Conservation (phyloP, 2,888 invertebrate genomes). For the Perdita meconis region DNA sequence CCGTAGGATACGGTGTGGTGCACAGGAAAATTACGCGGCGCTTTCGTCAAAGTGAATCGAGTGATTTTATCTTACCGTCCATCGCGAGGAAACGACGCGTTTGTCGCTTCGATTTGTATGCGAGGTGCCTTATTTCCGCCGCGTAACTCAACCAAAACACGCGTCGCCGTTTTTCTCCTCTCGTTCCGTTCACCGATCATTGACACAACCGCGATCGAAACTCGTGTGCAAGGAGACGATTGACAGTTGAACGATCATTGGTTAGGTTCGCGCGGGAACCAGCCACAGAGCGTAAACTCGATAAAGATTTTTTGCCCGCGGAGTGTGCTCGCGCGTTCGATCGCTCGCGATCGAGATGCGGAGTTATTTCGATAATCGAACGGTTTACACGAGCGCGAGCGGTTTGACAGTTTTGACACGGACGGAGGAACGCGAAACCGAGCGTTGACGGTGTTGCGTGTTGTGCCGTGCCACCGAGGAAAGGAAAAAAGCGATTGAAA, state of each 20-base stretch:
- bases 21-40: not conserved
- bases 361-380: slow-evolving; percentile 40
- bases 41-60: slow-evolving; percentile 5
- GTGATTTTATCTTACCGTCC: not conserved
- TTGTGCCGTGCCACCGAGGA: not conserved
- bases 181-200: too few species aligned
- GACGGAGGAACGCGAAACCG: slow-evolving; percentile 11
- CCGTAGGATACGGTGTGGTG: not conserved
- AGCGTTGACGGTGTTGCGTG: slow-evolving; percentile 15
- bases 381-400: too few species aligned
- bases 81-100: slow-evolving; percentile 1
- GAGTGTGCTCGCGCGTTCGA: not conserved
- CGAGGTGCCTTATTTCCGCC: not conserved
- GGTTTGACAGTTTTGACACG: too few species aligned
- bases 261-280: not conserved
- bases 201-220: not conserved
- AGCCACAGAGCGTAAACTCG: not conserved
- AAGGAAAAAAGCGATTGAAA: not conserved
- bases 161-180: not conserved
- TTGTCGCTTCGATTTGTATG: slow-evolving; percentile 18
- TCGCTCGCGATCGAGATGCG: slow-evolving; percentile 43
- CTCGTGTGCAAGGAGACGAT: not conserved
- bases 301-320: slow-evolving; percentile 16
- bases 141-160: slow-evolving; percentile 3
- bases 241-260: too few species aligned